Evolutionary conservation across 2,113 vertebrate species (phyloP).

Genomic region (Litocranius walleri): DNA sequence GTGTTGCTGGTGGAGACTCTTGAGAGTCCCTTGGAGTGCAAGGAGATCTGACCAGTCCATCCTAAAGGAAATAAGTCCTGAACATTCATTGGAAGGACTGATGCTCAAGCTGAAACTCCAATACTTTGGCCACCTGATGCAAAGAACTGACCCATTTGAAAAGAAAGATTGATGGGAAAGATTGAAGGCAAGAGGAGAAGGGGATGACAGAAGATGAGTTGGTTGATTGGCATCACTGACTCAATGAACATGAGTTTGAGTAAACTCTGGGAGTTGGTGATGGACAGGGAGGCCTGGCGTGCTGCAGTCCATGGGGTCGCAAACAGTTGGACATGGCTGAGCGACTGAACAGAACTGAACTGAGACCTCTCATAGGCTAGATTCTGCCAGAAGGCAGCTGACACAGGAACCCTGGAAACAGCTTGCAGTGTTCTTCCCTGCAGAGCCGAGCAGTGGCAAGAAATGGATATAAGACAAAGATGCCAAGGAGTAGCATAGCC

Average conservation of each 20-base stretch:
- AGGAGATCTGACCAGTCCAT: neutral
- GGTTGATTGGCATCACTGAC: neutral
- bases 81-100: neutral
- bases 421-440: neutral
- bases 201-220: rapidly evolving
- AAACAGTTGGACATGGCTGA: neutral
- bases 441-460: neutral
- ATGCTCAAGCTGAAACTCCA: neutral
- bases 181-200: neutral
- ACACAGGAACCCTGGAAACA: neutral
- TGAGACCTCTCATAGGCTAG: neutral
- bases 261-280: neutral
- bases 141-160: neutral
- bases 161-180: neutral
- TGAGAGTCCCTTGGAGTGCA: neutral
- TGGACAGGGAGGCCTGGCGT: neutral
- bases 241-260: neutral
- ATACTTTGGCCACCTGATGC: neutral
- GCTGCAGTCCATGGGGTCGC: neutral
- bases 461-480: neutral
- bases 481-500: neutral
- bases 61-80: neutral
- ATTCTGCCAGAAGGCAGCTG: neutral
- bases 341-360: neutral
- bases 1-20: neutral